Evolutionary conservation across 30 jellyfish, hydroid and myxozoan genomes (phyloP).

Genomic region (Pseudorhiza aurosa): DNA sequence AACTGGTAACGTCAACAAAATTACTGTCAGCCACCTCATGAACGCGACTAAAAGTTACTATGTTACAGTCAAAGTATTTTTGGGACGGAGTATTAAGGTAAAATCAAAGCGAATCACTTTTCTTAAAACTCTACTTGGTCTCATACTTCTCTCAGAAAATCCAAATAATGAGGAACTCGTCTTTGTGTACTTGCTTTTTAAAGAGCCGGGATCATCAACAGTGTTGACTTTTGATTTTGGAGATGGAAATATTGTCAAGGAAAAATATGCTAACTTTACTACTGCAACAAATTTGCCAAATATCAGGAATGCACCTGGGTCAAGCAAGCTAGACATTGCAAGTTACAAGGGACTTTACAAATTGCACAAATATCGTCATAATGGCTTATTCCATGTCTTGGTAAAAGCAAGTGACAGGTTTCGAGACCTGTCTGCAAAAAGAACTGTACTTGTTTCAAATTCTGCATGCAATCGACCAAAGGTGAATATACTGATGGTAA

Average conservation of each 20-base stretch:
- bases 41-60: background rate
- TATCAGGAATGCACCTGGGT: background rate
- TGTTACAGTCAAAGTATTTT: background rate
- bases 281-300: background rate
- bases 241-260: background rate
- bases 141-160: background rate
- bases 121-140: background rate
- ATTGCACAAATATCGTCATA: background rate
- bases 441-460: background rate
- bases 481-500: too few relatives aligned
- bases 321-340: background rate
- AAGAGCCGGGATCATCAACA: background rate
- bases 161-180: background rate
- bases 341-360: background rate
- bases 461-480: too few relatives aligned
- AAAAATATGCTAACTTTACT: background rate
- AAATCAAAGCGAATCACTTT: background rate
- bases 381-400: background rate
- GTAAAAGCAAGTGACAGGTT: background rate
- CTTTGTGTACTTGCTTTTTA: background rate
- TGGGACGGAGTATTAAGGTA: background rate
- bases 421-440: background rate
- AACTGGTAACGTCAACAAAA: too few relatives aligned
- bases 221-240: background rate
- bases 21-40: too few relatives aligned